Evolutionary conservation across 2,888 invertebrate species (phyloP), one percentile per base, ranked within the genome.

Genomic region (Plutella xylostella): DNA sequence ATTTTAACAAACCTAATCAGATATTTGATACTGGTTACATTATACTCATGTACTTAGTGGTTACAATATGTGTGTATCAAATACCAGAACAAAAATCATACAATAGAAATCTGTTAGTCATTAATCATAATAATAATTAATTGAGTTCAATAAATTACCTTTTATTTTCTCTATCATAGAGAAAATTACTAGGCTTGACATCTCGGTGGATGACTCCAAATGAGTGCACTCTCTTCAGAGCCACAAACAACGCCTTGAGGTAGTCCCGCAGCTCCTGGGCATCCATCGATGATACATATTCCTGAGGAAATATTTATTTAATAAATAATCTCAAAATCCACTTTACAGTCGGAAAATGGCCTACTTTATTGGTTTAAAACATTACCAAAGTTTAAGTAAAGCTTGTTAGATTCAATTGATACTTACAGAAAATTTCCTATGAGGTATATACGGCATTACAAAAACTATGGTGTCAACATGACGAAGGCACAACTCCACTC

Each of bases 151-250:
- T 5, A 7, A 18, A 31, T 17, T 50, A 89, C 89, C 85, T 86
- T 54, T 84, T 84, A 48, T 86, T 87, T 21, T 85, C 83, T 12
- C 94, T 85, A 70, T 94, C 92, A 63, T 93, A 95, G 9, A 96
- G 85, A 70, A 96, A 96, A 79, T 96, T 96, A 72, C 91, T 93
- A 1, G 96, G 96, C 72, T 96, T 96, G 34, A 96, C 89, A 64
- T 96, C 96, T 45, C 96, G 85, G 67, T 96, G 96, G 48, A 96
- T 94, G 50, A 96, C 89, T 50, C 91, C 89, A 66, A 92, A 92
- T 37, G 89, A 87, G 74, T 96, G 96, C 46, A 96, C 93, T 58
- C 92, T 88, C 5, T 86, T 78, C 54, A 96, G 77, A 3, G 96
- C 94, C 34, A 88, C 77, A 52, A 96, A 72, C 52, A 96, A 76